phyloP scores from a whole-genome alignment of 2,113 vertebrate species.

The Mesitornis unicolor region DNA sequence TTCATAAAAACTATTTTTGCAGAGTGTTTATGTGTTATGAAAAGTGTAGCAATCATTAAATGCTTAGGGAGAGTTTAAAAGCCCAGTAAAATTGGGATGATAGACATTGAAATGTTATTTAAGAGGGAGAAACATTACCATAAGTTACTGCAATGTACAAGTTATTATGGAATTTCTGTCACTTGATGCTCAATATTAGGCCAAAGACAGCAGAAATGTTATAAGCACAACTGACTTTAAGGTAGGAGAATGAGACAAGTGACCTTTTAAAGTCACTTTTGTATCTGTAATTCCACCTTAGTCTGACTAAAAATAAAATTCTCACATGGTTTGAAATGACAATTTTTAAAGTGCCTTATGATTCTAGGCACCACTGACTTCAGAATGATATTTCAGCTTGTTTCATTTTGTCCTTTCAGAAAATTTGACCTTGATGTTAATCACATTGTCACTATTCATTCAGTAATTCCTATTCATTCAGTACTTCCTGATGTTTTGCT shows the following conservation, averaged over 20 bases:
- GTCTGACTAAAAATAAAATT: conserved; percentile 20
- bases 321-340: neutral
- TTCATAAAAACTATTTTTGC: neutral
- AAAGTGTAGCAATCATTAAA: neutral
- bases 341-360: neutral
- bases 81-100: neutral
- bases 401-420: neutral
- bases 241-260: neutral
- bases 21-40: neutral
- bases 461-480: too few relatives aligned
- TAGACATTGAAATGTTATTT: neutral
- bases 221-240: neutral
- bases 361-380: neutral
- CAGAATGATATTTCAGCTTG: neutral
- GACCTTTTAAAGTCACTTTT: neutral
- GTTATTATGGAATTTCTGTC: neutral
- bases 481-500: neutral
- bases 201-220: neutral
- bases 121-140: neutral
- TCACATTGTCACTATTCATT: neutral
- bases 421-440: conserved; percentile 12
- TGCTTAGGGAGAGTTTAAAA: neutral
- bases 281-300: neutral
- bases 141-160: neutral
- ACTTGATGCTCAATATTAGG: neutral